phyloP scores from a whole-genome alignment of 1,140 invertebrate species.

The Trinorchestia longiramus region DNA sequence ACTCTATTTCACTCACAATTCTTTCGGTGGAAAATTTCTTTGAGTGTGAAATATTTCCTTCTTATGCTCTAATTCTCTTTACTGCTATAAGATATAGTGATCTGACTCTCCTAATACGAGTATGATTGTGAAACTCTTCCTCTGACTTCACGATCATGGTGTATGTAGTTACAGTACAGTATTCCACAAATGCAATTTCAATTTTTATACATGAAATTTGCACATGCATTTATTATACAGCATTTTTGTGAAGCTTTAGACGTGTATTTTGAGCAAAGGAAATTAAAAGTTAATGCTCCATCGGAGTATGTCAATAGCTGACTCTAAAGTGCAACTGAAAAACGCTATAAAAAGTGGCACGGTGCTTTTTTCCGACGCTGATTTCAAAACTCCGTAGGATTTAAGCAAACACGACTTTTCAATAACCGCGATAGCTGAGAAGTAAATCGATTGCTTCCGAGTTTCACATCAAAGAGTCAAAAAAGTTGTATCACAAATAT shows the following conservation, averaged over 20 bases:
- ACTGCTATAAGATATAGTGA: neutral
- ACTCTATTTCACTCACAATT: too few relatives aligned
- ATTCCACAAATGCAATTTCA: neutral
- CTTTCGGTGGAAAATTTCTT: too few relatives aligned
- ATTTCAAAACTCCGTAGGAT: neutral
- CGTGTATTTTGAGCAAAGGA: neutral
- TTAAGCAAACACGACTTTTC: neutral
- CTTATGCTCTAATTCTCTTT: neutral
- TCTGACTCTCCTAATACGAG: neutral
- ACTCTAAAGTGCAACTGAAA: neutral
- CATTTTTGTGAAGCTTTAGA: neutral
- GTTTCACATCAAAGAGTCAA: neutral
- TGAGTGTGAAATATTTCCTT: too few relatives aligned
- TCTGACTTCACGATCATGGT: neutral
- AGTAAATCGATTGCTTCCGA: neutral
- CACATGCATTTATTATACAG: neutral
- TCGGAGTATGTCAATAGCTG: too few relatives aligned
- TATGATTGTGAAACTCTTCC: neutral
- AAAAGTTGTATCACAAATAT: neutral
- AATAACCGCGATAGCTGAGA: neutral
- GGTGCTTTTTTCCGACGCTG: neutral
- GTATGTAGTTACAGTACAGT: neutral
- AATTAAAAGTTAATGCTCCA: neutral
- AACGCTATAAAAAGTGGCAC: neutral
- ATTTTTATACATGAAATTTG: neutral